Evolutionary conservation across 2,797 vertebrate species (phyloP), one percentile per base, ranked within the genome.

Genomic region (Taeniopygia guttata): DNA sequence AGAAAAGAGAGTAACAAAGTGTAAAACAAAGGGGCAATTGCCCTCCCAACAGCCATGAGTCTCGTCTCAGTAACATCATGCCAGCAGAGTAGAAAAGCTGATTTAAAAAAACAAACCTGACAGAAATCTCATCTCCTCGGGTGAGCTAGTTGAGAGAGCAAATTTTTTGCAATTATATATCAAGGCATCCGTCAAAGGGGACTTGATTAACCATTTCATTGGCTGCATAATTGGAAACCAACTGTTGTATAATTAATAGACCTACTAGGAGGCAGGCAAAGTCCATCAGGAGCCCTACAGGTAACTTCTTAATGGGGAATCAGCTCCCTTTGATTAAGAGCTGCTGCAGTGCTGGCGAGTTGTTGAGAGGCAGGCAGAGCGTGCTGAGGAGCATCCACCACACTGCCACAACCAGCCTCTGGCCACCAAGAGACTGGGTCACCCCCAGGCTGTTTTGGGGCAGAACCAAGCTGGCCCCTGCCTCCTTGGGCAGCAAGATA

Each of bases 141-240:
- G 91, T 96, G 90, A 96, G 92, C 89, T 88, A 94, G 94, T 94
- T 91, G 94, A 93, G 91, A 96, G 92, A 91, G 85, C 93, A 96
- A 95, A 95, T 94, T 94, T 93, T 96, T 94, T 93, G 95, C 97
- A 97, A 97, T 97, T 96, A 97, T 95, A 96, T 97, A 95, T 94
- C 87, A 84, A 95, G 96, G 94, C 97, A 97, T 96, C 96, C 13
- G n/a, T 97, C 97, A 96, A 96, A 96, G 93, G 84, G 90, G 95
- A 96, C 93, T 96, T 96, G 95, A 97, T 97, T 97, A 97, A 97
- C 96, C 96, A 97, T 97, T 97, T 97, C 97, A 97, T 95, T 96
- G 95, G 94, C 92, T 59, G 18, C 73, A 90, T 97, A 97, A 97
- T 97, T 97, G 97, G 96, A 96, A 97, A 96, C 88, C 96, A 97